A percentile compares a stretch with the other conserved stretches of the same genome.
Evolutionary conservation across 2,888 invertebrate genomes (phyloP).

Genomic region (Azorinus chamasolen): DNA sequence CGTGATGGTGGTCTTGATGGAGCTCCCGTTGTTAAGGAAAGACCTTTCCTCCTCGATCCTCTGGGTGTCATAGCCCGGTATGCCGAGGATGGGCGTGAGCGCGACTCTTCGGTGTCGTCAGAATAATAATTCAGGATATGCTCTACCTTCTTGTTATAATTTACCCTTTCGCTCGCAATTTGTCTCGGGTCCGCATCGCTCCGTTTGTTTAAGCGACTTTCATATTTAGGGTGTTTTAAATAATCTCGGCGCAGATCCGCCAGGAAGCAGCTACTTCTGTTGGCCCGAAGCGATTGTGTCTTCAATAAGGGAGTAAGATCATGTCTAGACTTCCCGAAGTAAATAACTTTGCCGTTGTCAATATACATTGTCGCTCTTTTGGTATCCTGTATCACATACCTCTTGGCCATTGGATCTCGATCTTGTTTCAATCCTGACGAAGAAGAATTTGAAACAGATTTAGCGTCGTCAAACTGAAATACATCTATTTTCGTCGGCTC

Average conservation of each 20-base stretch:
- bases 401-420: conserved; percentile 53
- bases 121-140: conserved; percentile 75
- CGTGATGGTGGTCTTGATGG: conserved; percentile 50
- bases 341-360: conserved; percentile 73
- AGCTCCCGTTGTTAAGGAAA: conserved; percentile 36
- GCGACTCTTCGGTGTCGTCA: conserved; percentile 43
- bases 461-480: conserved; percentile 60
- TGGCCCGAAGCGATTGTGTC: conserved; percentile 53
- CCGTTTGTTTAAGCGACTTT: conserved; percentile 28
- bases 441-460: conserved; percentile 36
- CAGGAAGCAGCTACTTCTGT: conserved; percentile 67
- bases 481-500: conserved; percentile 47
- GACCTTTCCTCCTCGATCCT: conserved; percentile 42
- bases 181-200: conserved; percentile 47
- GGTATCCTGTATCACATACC: conserved; percentile 64
- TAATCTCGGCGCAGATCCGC: conserved; percentile 73
- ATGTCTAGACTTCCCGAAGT: conserved; percentile 69
- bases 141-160: conserved; percentile 73
- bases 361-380: conserved; percentile 69
- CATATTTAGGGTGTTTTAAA: conserved; percentile 70
- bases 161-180: conserved; percentile 67
- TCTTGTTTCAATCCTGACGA: conserved; percentile 15
- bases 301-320: conserved; percentile 65
- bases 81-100: conserved; percentile 38
- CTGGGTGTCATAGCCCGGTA: conserved; percentile 36